These are phyloP conservation scores for Passerina amoena DNA, from an alignment of 2,113 vertebrate species.

Conservation along the genomic window DNA sequence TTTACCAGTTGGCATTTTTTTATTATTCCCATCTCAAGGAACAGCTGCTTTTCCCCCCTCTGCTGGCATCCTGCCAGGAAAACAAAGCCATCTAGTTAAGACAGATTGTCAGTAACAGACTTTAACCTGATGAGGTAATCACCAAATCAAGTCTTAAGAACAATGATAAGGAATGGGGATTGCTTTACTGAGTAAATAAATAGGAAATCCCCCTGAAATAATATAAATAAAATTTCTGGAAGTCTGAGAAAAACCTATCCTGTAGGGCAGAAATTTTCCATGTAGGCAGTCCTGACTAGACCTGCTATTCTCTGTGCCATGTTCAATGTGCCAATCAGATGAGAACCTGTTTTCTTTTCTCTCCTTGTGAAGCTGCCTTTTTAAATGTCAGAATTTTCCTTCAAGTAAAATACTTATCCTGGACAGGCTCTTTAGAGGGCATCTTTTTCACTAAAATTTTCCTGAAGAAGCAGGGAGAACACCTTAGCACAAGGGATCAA, in stretches of 20 bases:
- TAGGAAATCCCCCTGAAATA: slow-evolving; percentile 4
- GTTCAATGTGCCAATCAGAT: background rate
- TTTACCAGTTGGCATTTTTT: slow-evolving; percentile 17
- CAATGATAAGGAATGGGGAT: slow-evolving; percentile 10
- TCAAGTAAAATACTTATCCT: background rate
- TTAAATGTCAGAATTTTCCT: background rate
- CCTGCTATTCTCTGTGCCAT: background rate
- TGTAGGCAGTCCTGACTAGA: background rate
- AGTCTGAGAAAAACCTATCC: background rate
- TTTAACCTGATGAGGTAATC: slow-evolving; percentile 56
- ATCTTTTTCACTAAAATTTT: background rate
- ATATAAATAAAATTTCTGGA: slow-evolving; percentile 6
- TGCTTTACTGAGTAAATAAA: slow-evolving; percentile 16
- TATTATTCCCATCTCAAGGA: slow-evolving; percentile 21
- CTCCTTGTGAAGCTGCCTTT: background rate
- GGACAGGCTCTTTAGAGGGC: background rate
- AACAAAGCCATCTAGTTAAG: slow-evolving; percentile 16
- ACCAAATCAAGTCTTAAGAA: slow-evolving; percentile 56
- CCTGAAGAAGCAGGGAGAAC: background rate
- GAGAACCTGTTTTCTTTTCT: background rate
- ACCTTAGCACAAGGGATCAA: background rate
- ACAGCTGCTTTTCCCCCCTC: slow-evolving; percentile 36
- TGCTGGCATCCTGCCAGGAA: slow-evolving; percentile 24
- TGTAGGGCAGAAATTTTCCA: background rate
- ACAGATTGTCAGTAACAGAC: slow-evolving; percentile 54